phyloP scores from a whole-genome alignment of 2,888 invertebrate species.

The Tribolium freemani region DNA sequence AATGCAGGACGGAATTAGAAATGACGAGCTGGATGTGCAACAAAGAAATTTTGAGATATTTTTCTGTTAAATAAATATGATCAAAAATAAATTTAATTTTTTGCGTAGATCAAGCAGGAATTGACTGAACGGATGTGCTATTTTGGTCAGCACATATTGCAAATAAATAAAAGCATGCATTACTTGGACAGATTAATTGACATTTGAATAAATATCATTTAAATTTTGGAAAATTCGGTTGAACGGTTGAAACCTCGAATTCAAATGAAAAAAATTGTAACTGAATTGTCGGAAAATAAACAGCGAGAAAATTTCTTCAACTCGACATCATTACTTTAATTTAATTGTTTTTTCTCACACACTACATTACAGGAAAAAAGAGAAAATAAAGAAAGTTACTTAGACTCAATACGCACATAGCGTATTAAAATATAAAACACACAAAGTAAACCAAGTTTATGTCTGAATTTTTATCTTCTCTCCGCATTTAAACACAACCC shows the following conservation, averaged over 20 bases:
- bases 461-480: not conserved
- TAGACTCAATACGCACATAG: not conserved
- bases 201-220: not conserved
- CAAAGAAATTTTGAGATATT: not conserved
- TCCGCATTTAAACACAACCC: not conserved
- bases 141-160: slow-evolving; percentile 1
- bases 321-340: not conserved
- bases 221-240: not conserved
- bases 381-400: not conserved
- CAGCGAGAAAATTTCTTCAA: not conserved
- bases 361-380: not conserved
- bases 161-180: slow-evolving; percentile 1
- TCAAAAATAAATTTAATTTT: not conserved
- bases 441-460: not conserved
- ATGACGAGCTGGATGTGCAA: not conserved
- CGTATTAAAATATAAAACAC: not conserved
- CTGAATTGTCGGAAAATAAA: not conserved
- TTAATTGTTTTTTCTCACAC: not conserved
- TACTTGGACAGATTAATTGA: not conserved
- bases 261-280: not conserved
- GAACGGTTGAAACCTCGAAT: not conserved
- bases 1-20: not conserved
- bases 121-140: not conserved
- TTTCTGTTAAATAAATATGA: not conserved
- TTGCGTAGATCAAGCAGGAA: not conserved